These are phyloP conservation scores for Paracyclopina nana DNA, from an alignment of 1,140 invertebrate genomes.

Conservation along the genomic window DNA sequence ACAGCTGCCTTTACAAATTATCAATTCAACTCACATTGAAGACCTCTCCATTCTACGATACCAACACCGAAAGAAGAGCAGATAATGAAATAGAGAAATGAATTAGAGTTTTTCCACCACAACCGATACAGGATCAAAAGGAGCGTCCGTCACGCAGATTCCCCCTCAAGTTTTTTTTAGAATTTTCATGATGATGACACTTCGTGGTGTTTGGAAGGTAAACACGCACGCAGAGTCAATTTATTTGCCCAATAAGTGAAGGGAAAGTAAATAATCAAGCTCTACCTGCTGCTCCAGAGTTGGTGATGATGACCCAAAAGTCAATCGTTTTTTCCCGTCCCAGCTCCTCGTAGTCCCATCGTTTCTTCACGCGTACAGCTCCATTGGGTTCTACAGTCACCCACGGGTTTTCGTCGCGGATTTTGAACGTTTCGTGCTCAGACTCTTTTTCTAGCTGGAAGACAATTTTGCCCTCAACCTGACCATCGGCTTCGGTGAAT, in stretches of 20 bases:
- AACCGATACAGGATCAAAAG: no score
- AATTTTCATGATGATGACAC: not conserved
- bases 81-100: not conserved
- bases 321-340: constrained; percentile 89
- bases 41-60: constrained; percentile 3
- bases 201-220: not conserved
- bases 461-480: constrained; percentile 61
- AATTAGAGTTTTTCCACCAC: no score
- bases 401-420: constrained; percentile 78
- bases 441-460: constrained; percentile 78
- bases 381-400: constrained; percentile 75
- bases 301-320: constrained; percentile 85
- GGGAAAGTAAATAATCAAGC: not conserved
- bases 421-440: constrained; percentile 75
- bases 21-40: not conserved
- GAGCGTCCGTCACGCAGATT: no score
- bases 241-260: no score
- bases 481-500: constrained; percentile 72
- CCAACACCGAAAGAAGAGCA: not conserved
- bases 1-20: no score
- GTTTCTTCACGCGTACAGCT: constrained; percentile 75
- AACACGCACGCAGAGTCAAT: no score
- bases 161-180: not conserved
- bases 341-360: constrained; percentile 87
- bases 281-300: constrained; percentile 28